Conservation (phyloP, 2,797 vertebrate genomes). For the Cyclopterus lumpus region DNA sequence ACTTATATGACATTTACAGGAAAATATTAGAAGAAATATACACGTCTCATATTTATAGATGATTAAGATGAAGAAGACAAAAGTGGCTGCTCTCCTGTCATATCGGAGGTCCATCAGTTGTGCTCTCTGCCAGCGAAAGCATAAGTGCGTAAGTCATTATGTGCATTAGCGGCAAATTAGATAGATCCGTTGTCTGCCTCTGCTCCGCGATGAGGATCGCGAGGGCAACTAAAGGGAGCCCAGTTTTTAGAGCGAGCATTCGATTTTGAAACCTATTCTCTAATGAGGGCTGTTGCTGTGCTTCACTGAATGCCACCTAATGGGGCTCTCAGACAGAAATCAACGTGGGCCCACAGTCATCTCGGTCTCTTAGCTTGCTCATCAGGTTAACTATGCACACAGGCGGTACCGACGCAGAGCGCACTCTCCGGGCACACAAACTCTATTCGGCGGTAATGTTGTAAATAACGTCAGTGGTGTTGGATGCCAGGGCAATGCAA, state of each 20-base stretch:
- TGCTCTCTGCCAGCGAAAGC: background rate
- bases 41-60: background rate
- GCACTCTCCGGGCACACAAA: constrained; percentile 39
- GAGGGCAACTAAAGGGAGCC: constrained; percentile 40
- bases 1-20: background rate
- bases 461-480: constrained; percentile 58
- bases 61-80: background rate
- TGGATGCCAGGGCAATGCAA: too few species aligned
- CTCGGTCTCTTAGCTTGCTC: constrained; percentile 45
- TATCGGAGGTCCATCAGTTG: background rate
- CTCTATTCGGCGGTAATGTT: constrained; percentile 60
- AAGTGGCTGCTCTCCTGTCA: background rate
- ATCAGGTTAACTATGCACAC: constrained; percentile 50
- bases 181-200: constrained; percentile 38
- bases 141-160: constrained; percentile 29
- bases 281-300: constrained; percentile 64
- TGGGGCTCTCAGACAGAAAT: constrained; percentile 27
- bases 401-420: constrained; percentile 21
- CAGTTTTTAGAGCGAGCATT: constrained; percentile 33
- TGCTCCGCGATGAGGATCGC: constrained; percentile 36
- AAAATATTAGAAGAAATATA: background rate
- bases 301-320: background rate
- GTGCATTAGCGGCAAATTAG: constrained; percentile 57
- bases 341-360: constrained; percentile 47
- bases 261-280: background rate